Conservation (phyloP, 2,888 invertebrate genomes). For the Mechanitis messenoides region DNA sequence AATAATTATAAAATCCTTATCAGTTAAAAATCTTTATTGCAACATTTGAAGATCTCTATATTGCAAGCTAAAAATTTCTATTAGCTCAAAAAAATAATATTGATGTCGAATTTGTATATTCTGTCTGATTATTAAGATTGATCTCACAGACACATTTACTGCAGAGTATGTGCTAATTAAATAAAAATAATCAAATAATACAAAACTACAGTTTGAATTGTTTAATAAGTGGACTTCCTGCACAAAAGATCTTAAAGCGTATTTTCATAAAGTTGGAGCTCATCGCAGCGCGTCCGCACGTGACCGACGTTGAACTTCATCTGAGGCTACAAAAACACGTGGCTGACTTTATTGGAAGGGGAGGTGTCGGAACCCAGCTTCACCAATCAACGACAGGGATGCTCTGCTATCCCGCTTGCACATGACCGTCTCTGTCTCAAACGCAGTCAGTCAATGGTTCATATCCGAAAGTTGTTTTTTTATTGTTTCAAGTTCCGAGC, state of each 20-base stretch:
- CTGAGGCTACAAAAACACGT: constrained; percentile 64
- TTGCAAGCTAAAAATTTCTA: no score
- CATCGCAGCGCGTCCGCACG: constrained; percentile 41
- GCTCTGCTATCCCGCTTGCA: constrained; percentile 36
- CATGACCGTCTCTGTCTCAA: constrained; percentile 41
- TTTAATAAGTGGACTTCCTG: neutral
- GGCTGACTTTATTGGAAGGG: constrained; percentile 41
- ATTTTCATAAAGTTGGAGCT: constrained; percentile 33
- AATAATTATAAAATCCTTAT: no score
- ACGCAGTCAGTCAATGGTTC: constrained; percentile 65
- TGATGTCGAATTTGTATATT: no score
- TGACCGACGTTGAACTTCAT: constrained; percentile 42
- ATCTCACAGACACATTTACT: no score
- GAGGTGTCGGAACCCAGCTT: constrained; percentile 37
- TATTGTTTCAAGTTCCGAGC: constrained; percentile 54
- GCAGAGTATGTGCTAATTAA: no score
- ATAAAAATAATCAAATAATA: no score
- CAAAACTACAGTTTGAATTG: no score
- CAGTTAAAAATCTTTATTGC: no score
- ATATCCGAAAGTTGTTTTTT: constrained; percentile 60
- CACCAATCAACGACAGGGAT: constrained; percentile 38
- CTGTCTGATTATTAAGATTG: no score
- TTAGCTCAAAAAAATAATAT: no score
- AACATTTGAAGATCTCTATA: no score
- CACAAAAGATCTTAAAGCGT: constrained; percentile 19